Percentiles rank a stretch among this genome's conserved stretches.
These are phyloP conservation scores for Mechanitis messenoides DNA, from an alignment of 2,888 invertebrate genomes.

Conservation along the genomic window DNA sequence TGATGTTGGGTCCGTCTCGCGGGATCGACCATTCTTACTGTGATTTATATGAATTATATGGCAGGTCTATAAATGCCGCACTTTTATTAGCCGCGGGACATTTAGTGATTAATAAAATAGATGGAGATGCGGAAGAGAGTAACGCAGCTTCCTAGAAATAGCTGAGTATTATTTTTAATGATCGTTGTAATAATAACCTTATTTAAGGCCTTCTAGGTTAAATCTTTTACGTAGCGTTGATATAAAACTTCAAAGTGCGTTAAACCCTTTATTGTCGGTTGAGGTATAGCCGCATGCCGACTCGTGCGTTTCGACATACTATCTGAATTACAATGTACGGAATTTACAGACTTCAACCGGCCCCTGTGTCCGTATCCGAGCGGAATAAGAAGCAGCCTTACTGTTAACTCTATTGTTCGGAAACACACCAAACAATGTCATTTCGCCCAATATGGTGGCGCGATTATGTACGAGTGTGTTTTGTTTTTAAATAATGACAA, in stretches of 20 bases:
- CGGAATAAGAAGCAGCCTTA: constrained; percentile 73
- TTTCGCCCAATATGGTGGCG: constrained; percentile 69
- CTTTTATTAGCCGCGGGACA: constrained; percentile 70
- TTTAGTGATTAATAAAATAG: constrained; percentile 74
- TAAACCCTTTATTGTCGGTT: constrained; percentile 34
- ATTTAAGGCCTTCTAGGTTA: neutral
- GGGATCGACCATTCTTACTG: constrained; percentile 56
- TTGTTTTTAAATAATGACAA: constrained; percentile 67
- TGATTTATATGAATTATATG: constrained; percentile 69
- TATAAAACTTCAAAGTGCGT: constrained; percentile 34
- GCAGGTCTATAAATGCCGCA: constrained; percentile 67
- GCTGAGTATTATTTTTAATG: constrained; percentile 19
- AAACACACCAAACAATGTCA: constrained; percentile 67
- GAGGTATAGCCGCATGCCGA: constrained; percentile 64
- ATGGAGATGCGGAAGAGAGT: constrained; percentile 64
- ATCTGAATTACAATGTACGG: constrained; percentile 72
- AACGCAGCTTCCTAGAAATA: constrained; percentile 60
- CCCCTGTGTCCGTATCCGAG: constrained; percentile 63
- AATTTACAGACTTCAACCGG: constrained; percentile 60
- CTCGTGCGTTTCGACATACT: constrained; percentile 67
- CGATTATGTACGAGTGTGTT: constrained; percentile 72
- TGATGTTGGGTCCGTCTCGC: constrained; percentile 55
- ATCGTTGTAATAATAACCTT: constrained; percentile 7
- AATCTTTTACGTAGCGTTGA: constrained; percentile 14
- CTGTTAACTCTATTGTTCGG: constrained; percentile 71